phyloP scores from a whole-genome alignment of 2,797 vertebrate genomes.

The Mionectes olivaceus region DNA sequence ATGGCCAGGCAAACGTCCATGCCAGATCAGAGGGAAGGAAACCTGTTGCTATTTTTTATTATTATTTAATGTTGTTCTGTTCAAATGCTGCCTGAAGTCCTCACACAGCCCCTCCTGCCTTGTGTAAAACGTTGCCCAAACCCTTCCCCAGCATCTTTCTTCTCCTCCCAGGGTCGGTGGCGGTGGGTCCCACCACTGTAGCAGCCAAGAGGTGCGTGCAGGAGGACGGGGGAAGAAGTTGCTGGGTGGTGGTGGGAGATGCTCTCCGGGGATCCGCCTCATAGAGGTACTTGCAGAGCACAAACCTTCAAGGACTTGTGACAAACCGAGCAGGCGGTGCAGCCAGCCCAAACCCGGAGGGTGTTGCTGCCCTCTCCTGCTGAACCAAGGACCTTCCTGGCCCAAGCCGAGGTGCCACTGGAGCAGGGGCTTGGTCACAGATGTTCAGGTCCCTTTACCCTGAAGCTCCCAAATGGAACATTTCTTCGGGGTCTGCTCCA shows the following conservation, averaged over 20 bases:
- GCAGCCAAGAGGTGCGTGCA: neutral
- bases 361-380: neutral
- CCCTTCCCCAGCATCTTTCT: neutral
- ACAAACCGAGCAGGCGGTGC: accelerated
- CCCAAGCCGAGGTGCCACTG: neutral
- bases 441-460: accelerated
- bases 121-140: neutral
- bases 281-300: neutral
- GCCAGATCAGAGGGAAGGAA: neutral
- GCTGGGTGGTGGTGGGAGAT: accelerated
- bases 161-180: neutral
- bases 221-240: neutral
- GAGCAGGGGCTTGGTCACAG: neutral
- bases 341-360: neutral
- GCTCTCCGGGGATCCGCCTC: accelerated
- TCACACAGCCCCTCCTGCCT: accelerated
- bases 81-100: neutral
- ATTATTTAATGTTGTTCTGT: neutral
- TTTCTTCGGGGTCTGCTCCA: neutral
- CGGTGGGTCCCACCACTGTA: accelerated
- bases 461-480: neutral
- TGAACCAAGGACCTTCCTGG: neutral
- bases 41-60: accelerated
- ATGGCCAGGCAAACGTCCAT: neutral
- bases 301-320: neutral